Percentiles rank a stretch among this genome's conserved stretches.
phyloP scores from a whole-genome alignment of 2,888 invertebrate species.

The Dexiosoma caninum region DNA sequence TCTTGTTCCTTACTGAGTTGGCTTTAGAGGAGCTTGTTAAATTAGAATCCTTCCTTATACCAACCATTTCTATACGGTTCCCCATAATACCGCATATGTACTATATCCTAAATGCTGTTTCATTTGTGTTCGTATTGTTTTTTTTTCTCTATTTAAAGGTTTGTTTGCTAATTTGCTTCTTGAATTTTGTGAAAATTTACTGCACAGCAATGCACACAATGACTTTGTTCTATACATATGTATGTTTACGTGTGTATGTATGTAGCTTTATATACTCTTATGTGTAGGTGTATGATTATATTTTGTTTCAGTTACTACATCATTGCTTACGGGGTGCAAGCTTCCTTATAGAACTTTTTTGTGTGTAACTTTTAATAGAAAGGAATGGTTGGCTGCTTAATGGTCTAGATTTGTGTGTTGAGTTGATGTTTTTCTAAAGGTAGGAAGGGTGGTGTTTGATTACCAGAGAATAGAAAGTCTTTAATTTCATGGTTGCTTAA shows the following conservation, averaged over 20 bases:
- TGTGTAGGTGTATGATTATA: background rate
- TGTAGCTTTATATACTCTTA: too few species aligned
- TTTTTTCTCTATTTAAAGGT: conserved; percentile 43
- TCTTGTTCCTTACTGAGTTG: conserved; percentile 13
- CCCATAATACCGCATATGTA: background rate
- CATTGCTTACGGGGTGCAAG: conserved; percentile 26
- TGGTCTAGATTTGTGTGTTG: background rate
- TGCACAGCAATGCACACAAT: conserved; percentile 54
- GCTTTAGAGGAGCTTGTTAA: conserved; percentile 12
- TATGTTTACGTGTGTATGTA: background rate
- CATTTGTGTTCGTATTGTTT: too few species aligned
- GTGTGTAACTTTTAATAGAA: background rate
- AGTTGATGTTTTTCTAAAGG: background rate
- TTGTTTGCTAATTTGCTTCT: conserved; percentile 62
- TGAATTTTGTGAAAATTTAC: conserved; percentile 59
- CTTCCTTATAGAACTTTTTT: conserved; percentile 1
- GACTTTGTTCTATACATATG: conserved; percentile 27
- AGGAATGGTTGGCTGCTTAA: background rate
- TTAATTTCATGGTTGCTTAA: conserved; percentile 77
- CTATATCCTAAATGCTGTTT: conserved; percentile 26
- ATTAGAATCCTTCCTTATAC: background rate
- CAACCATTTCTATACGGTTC: background rate
- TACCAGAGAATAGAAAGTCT: conserved; percentile 64
- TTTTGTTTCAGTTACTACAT: background rate
- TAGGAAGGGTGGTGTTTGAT: background rate